phyloP scores from a whole-genome alignment of 2,888 invertebrate genomes.

The Lutraria lutraria region DNA sequence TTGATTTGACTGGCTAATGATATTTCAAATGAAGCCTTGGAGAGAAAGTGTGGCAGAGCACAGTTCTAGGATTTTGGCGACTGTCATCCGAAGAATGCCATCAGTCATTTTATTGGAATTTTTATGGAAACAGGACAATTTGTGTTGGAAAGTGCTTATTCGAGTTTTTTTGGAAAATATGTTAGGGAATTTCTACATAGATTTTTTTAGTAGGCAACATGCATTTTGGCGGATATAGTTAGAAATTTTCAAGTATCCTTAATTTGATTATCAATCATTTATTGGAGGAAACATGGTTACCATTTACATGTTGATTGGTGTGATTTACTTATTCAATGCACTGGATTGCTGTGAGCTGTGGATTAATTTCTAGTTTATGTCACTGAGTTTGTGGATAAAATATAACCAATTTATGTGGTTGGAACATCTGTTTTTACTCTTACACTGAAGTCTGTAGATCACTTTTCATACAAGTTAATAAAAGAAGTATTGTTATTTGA shows the following conservation, averaged over 20 bases:
- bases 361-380: neutral
- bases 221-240: neutral
- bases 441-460: neutral
- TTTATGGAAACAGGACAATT: neutral
- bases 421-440: neutral
- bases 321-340: neutral
- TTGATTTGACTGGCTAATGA: conserved; percentile 20
- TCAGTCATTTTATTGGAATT: conserved; percentile 6
- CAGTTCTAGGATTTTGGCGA: neutral
- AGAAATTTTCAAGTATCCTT: too few relatives aligned
- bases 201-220: neutral
- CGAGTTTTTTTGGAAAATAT: neutral
- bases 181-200: neutral
- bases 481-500: conserved; percentile 2
- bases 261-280: too few relatives aligned
- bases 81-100: neutral
- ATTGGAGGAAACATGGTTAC: neutral
- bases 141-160: neutral
- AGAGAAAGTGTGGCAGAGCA: neutral
- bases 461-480: neutral
- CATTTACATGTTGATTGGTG: neutral
- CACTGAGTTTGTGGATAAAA: neutral
- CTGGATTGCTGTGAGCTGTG: neutral
- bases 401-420: neutral
- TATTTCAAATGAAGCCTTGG: conserved; percentile 6